Base-by-base conservation (phyloP, 2,113 vertebrate species). In the Carassius carassius region DNA sequence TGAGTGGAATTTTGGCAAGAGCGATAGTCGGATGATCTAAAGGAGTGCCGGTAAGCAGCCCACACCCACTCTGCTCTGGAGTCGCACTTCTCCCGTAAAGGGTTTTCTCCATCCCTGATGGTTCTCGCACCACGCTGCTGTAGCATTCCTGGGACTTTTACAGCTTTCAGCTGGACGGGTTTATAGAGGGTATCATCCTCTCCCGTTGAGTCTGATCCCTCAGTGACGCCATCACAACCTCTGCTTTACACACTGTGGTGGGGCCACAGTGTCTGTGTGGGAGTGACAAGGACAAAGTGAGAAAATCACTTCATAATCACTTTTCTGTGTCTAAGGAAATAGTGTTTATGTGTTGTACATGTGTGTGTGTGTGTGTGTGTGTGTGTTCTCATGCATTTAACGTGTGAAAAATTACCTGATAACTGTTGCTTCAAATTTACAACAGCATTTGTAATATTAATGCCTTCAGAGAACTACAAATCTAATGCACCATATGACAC, bases 181-280 rank as follows among this genome's bases (percentile, higher is more conserved):
- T 87, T 85, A 78, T 82, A 77, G 60, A 84, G 21, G 62, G 51
- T 60, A 82, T 82, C 73, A 35, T 85, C 78, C 44, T 69, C 63
- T 49, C 41, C 77, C 11, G 29, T 37, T 56, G n/a, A 21, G 79
- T 72, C n/a, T 72, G 63, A 78, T 84, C 62, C 79, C 56, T 16
- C 14, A 63, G 29, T 78, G 86, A 87, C 13, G 54, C 51, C 78
- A 85, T 29, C 44, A 23, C 9, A 83, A 87, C 69, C 60, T 72
- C 81, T 89, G 56, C 54, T 88, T 78, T 93, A 83, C 16, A 91
- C 91, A 92, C 91, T 92, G 93, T 92, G 44, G 23, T 60, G 35
- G n/a, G 77, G 44, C 62, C 69, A 41, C n/a, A 19, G 54, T 67
- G 67, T 67, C 56, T 84, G 67, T 32, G 75, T 44, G 69, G 72